Evolutionary conservation across 2,888 invertebrate genomes (phyloP).

Genomic region (Dugesia japonica): DNA sequence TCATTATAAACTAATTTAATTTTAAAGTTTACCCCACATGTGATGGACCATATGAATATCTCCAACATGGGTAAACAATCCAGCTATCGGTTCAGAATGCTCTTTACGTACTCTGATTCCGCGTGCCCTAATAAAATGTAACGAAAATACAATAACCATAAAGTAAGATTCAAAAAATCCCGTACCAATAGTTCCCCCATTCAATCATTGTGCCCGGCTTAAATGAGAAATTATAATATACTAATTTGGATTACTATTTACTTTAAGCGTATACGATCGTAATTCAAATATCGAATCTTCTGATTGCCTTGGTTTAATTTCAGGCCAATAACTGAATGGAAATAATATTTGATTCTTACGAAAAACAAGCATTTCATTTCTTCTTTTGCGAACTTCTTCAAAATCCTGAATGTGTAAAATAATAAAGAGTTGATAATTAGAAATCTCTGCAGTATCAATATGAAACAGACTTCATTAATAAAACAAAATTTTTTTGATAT

Average conservation of each 20-base stretch:
- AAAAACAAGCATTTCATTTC: slow-evolving; percentile 55
- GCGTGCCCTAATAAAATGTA: slow-evolving; percentile 60
- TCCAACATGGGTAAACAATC: slow-evolving; percentile 92
- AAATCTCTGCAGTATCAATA: too few species aligned
- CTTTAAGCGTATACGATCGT: slow-evolving; percentile 65
- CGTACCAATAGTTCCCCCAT: slow-evolving; percentile 86
- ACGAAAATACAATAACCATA: too few species aligned
- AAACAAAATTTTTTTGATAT: too few species aligned
- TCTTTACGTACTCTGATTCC: slow-evolving; percentile 72
- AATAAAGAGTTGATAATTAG: slow-evolving; percentile 29
- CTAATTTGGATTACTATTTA: neutral
- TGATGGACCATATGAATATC: slow-evolving; percentile 91
- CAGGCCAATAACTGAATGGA: slow-evolving; percentile 87
- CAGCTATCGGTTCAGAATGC: slow-evolving; percentile 85
- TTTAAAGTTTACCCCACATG: slow-evolving; percentile 69
- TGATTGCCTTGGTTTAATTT: slow-evolving; percentile 56
- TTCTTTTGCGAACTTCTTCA: slow-evolving; percentile 40
- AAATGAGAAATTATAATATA: slow-evolving; percentile 37
- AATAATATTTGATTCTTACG: slow-evolving; percentile 78
- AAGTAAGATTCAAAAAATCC: slow-evolving; percentile 23
- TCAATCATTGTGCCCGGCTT: slow-evolving; percentile 94
- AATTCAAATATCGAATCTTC: slow-evolving; percentile 70
- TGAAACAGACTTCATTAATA: too few species aligned
- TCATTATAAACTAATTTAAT: too few species aligned
- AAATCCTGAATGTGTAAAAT: slow-evolving; percentile 40